Base-by-base conservation (phyloP, 2,113 vertebrate genomes). In the Poeciliopsis retropinna region DNA sequence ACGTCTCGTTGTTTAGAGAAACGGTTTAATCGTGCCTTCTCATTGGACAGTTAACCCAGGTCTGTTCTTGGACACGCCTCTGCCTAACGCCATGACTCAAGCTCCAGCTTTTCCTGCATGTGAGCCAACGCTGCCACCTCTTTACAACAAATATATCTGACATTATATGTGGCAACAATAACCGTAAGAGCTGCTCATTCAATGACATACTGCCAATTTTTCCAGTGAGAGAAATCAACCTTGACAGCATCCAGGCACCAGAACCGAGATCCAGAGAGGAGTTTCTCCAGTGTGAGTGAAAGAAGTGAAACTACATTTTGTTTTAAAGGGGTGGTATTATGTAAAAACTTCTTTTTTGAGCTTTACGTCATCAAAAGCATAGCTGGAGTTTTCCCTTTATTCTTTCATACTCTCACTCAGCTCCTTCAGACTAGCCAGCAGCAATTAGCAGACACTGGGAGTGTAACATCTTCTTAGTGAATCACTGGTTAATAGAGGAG, bases 271-370 rank as follows among this genome's bases (percentile, higher is more conserved):
- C 67, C 86, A 91, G 94, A 75, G 92, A 95, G 3, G 94, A 95
- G 84, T 93, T 95, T 77, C 85, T 95, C 5, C 89, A 94, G 13
- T 93, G 94, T 95, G 76, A 93, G 92, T 93, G 22, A 25, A 57
- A 10, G 17, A 57, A 11, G 9, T 22, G 17, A 1, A 57, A n/a
- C 6, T n/a, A n/a, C 17, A 57, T 10, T 9, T 57, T 57, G 2
- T 19, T 1, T 1, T 39, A 10, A 41, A 61, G 14, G 34, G 10
- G 34, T 2, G 12, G 10, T 12, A 37, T 37, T 37, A 37, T 37
- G 34, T 11, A 37, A 37, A 37, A 37, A 11, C 10, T 11, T 37
- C 34, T 37, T 37, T 12, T 37, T 37, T 37, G 2, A 37, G 34
- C 10, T 37, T 37, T 37, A 37, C 34, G 12, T 12, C 10, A 37